Percentiles rank a stretch among this genome's conserved stretches.
These are phyloP conservation scores for Ceratoteleas bidentatus DNA, from an alignment of 1,140 invertebrate species.

Conservation along the genomic window DNA sequence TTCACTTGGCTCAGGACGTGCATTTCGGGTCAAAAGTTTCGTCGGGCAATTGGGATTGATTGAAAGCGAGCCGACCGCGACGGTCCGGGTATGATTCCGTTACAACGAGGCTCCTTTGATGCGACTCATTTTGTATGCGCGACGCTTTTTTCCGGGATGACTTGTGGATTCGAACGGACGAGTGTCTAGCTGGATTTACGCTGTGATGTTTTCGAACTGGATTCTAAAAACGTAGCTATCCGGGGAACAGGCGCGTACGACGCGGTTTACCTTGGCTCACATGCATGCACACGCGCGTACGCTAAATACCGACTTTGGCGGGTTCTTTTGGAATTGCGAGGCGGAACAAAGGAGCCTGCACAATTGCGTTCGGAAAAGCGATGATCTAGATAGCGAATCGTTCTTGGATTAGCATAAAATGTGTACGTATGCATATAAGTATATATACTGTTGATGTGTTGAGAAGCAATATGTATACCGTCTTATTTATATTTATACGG, in stretches of 20 bases:
- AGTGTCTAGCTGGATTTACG: slow-evolving; percentile 42
- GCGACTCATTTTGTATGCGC: slow-evolving; percentile 16
- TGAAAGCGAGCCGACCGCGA: no score
- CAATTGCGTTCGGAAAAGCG: slow-evolving; percentile 35
- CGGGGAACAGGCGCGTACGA: no score
- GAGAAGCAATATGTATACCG: slow-evolving; percentile 54
- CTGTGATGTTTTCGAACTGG: slow-evolving; percentile 58
- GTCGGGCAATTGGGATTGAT: no score
- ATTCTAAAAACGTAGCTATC: slow-evolving; percentile 27
- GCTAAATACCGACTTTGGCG: slow-evolving; percentile 18
- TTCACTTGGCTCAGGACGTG: not conserved
- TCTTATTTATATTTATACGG: slow-evolving; percentile 57
- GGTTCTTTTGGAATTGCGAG: slow-evolving; percentile 26
- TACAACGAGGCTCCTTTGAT: slow-evolving; percentile 11
- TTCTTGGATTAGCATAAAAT: slow-evolving; percentile 30
- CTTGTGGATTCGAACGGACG: slow-evolving; percentile 5
- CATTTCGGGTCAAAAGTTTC: no score
- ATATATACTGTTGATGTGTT: slow-evolving; percentile 53
- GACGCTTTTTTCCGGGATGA: not conserved
- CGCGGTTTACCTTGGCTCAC: no score
- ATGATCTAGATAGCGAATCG: slow-evolving; percentile 37
- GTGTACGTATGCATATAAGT: slow-evolving; percentile 38
- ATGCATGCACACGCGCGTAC: not conserved
- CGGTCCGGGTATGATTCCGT: no score
- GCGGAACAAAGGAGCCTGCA: slow-evolving; percentile 9